Evolutionary conservation across 2,797 vertebrate species (phyloP), one percentile per base, ranked within the genome.

Genomic region (Echiichthys vipera): DNA sequence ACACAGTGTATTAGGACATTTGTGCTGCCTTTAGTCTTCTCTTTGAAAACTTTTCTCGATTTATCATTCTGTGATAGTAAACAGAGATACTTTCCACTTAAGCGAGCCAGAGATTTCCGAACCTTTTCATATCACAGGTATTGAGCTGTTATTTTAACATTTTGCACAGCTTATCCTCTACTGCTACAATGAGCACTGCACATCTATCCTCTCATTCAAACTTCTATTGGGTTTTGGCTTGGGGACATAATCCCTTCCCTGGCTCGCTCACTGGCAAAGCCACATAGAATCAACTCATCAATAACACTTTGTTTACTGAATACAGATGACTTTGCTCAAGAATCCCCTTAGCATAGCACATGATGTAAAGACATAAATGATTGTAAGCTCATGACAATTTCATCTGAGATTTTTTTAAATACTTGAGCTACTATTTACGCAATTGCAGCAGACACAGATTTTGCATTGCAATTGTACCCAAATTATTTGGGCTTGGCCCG

Each of bases 161-260:
- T 77, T 74, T 83, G 86, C 80, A 76, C 74, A 71, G 89, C 87
- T 92, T 89, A 93, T 92, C 90, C 89, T 84, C 83, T 34, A 27
- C 58, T 69, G 74, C 78, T 55, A 88, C 91, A 91, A 87, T 87
- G 81, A 81, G 78, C 83, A 40, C 74, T 36, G 69, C 81, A 67
- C 86, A 84, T 84, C 83, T 62, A 87, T 86, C 83, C 86, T 65
- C 71, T 80, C 80, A 88, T 88, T 90, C 78, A 87, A 90, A 89
- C 78, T 90, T 87, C 66, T 83, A 89, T 91, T 79, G 83, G 86
- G 81, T 87, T 92, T 86, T 87, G 91, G 92, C 91, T 93, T 58
- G 80, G 86, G 77, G 62, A 85, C 84, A 71, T 93, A 93, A 95
- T 93, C 93, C 92, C 70, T 77, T 85, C 76, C 67, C 71, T 46